phyloP scores from a whole-genome alignment of 2,888 invertebrate genomes.

The Caenorhabditis doughertyi region DNA sequence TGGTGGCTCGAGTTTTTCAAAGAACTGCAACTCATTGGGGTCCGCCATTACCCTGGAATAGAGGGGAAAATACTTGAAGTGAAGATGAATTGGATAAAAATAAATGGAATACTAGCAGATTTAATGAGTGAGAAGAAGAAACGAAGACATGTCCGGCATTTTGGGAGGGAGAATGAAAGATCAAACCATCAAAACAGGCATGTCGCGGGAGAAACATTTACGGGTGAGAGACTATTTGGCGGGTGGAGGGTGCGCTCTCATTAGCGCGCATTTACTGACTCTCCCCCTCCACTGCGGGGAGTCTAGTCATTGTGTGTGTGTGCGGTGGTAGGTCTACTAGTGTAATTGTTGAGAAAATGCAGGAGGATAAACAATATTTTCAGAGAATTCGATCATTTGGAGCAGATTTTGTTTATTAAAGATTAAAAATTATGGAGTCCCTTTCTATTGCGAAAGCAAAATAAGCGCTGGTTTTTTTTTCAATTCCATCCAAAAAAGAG shows the following conservation, averaged over 20 bases:
- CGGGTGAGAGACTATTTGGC: conserved; percentile 5
- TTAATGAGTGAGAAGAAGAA: conserved; percentile 6
- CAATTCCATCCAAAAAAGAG: neutral
- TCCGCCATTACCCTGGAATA: conserved; percentile 54
- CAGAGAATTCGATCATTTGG: too few relatives aligned
- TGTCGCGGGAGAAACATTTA: conserved; percentile 1
- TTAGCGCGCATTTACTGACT: conserved; percentile 34
- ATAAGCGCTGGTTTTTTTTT: neutral
- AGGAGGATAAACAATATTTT: neutral
- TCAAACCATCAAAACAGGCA: conserved; percentile 57
- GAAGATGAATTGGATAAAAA: neutral
- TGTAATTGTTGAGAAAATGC: neutral
- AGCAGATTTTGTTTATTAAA: too few relatives aligned
- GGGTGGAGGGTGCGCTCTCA: conserved; percentile 27
- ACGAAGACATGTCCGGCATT: conserved; percentile 8
- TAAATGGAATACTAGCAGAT: conserved; percentile 27
- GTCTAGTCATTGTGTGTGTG: too few relatives aligned
- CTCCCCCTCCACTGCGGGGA: too few relatives aligned
- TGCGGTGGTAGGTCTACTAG: too few relatives aligned
- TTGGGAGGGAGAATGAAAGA: conserved; percentile 37
- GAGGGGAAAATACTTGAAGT: neutral
- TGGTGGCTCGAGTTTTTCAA: conserved; percentile 57
- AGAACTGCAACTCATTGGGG: conserved; percentile 53
- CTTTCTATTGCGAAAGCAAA: conserved; percentile 3
- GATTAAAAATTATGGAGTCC: too few relatives aligned